These are phyloP conservation scores for Leptobrachium ailaonicum DNA, from an alignment of 2,113 vertebrate species.

Conservation along the genomic window DNA sequence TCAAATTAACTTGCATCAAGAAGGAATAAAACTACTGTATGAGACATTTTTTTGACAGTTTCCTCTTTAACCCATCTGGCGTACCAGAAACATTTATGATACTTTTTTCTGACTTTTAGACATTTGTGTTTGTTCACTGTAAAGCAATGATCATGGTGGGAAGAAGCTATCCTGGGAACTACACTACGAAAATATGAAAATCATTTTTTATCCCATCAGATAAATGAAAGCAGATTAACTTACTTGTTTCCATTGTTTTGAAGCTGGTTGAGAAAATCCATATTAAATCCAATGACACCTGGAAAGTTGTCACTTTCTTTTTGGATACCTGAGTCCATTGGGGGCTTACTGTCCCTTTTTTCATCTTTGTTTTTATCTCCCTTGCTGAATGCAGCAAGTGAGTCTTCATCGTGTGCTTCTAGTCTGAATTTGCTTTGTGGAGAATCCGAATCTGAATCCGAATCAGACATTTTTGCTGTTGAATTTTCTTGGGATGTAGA, in stretches of 20 bases:
- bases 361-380: constrained; percentile 24
- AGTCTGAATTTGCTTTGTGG: constrained; percentile 3
- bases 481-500: background rate
- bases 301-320: constrained; percentile 20
- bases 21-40: no score
- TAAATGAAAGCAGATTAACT: background rate
- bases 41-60: no score
- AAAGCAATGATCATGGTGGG: no score
- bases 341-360: constrained; percentile 28
- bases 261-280: background rate
- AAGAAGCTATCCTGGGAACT: no score
- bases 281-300: background rate
- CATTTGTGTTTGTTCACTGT: no score
- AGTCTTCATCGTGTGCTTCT: constrained; percentile 31
- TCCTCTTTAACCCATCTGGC: no score
- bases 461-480: constrained; percentile 18
- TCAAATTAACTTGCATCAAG: no score
- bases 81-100: no score
- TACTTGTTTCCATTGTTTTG: constrained; percentile 34
- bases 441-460: constrained; percentile 8
- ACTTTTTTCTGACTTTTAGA: no score
- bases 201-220: background rate
- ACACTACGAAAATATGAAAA: no score
- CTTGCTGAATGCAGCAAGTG: constrained; percentile 32
- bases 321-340: constrained; percentile 33